Base-by-base conservation (phyloP, 2,797 vertebrate genomes). In the Paedocypris micromegethes region DNA sequence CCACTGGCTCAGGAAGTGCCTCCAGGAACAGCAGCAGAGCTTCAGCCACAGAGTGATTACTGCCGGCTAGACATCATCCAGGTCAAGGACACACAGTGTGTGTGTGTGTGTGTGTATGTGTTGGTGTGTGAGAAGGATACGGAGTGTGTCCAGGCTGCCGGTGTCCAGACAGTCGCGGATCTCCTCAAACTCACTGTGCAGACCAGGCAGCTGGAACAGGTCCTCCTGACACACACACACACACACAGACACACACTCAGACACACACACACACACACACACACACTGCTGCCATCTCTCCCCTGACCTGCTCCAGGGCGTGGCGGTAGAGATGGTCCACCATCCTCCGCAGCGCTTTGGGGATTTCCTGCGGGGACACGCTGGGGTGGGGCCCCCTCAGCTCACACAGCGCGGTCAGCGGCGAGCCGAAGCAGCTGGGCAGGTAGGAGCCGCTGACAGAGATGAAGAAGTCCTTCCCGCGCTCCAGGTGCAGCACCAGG, bases 401-500 rank as follows among this genome's bases (percentile, higher is more conserved):
- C 58, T 88, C 82, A 79, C 93, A 96, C 72, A 99, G 71, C 0
- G 87, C 88, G 5, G 86, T 85, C 68, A 99, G 85, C 52, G 94
- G 91, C 40, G 91, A 90, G 66, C 95, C 94, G 0, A 93, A 99
- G 85, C 95, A 98, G 85, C 97, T 98, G 70, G 94, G 90, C 84
- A 94, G 81, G 84, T 98, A 99, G 84, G 93, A 94, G 68, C 97
- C 96, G 0, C 87, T 87, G 79, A 99, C 76, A 0, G 94, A 92
- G n/a, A 99, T 83, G 82, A 99, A 98, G 81, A 97, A 98, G 86
- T 99, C 97, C 79, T 98, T 98, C 44, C 97, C 97, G 45, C 92
- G 86, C 9, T 87, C 81, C 58, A 99, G 88, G 77, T 96, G 97
- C 45, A 99, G 90, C 74, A 99, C 91, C 78, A 98, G 83, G 78